A percentile compares a stretch with the other conserved stretches of the same genome.
phyloP scores from a whole-genome alignment of 35 echinoderm and acorn worm genomes.

The Lytechinus pictus region DNA sequence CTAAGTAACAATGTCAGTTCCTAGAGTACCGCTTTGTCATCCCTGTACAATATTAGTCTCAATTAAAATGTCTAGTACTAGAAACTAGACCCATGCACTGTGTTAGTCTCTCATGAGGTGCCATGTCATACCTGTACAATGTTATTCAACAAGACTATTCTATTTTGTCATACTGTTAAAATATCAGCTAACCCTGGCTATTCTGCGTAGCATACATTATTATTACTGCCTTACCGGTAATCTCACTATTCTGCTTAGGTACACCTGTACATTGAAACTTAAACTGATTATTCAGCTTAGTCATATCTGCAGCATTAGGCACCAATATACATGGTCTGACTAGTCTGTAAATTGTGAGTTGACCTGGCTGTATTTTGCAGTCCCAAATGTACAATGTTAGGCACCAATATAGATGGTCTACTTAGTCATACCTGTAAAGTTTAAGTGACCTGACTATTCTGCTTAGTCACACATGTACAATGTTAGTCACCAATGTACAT shows the following conservation, averaged over 20 bases:
- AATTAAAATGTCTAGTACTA: no score
- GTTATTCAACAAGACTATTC: no score
- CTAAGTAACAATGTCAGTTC: neutral
- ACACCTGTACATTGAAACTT: neutral
- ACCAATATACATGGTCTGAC: no score
- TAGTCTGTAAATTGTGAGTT: neutral
- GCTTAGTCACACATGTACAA: neutral
- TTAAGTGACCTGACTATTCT: neutral
- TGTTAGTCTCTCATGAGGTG: neutral
- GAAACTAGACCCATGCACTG: no score
- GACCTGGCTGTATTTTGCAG: no score
- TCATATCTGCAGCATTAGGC: neutral
- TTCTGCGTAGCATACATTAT: no score
- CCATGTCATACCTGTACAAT: neutral
- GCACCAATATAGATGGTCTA: neutral
- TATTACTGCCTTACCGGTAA: neutral
- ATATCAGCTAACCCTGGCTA: no score
- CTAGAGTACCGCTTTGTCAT: neutral
- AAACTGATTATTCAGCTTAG: neutral
- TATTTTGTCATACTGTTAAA: no score
- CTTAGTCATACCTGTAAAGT: neutral
- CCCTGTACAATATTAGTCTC: no score
- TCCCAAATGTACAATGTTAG: neutral
- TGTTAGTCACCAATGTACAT: neutral
- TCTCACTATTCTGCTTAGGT: neutral